Evolutionary conservation across 1,140 invertebrate genomes (phyloP), one percentile per base, ranked within the genome.

Genomic region (Eubasilissa regina): DNA sequence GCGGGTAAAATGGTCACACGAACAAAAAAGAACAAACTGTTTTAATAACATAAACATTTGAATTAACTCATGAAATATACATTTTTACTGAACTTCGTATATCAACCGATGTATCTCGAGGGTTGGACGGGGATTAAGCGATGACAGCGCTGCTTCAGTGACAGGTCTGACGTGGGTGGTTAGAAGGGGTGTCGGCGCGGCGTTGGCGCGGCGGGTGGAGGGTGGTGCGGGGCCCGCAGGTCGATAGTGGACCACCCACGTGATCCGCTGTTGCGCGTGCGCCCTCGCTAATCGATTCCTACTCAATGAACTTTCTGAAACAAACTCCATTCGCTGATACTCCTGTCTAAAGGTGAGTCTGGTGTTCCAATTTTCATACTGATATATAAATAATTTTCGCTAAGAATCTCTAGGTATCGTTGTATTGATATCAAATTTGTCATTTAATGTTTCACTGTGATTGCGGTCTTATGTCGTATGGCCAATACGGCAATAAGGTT

Each of bases 171-270:
- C 58, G 58, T 62, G 58, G 58, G 45, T 47, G 48, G 12, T 45
- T 48, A 43, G 60, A n/a, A 10, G 48, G 56, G 55, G 53, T 68
- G 77, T 62, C 43, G 64, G 68, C 21, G 51, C 17, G 21, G 47
- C 25, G 25, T 66, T 53, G 70, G 77, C 8, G 68, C 45, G 47
- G 45, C 12, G 25, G 35, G 56, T 13, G 19, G 60, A 17, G 35
- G 43, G 47, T 45, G 60, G 60, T 13, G 47, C 17, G 47, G 75
- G 66, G 68, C 72, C 62, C 15, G 53, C 66, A 25, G 68, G 80
- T 81, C 80, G 80, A 81, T 81, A 81, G 70, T 15, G 15, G 15
- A 47, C 75, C 80, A 75, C 76, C 80, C 76, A 81, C 80, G 60
- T 78, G 75, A 48, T 58, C 53, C 55, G 15, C 68, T 19, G 35